Base-by-base conservation (phyloP, 2,888 invertebrate genomes). In the Oligia fasciuncula region DNA sequence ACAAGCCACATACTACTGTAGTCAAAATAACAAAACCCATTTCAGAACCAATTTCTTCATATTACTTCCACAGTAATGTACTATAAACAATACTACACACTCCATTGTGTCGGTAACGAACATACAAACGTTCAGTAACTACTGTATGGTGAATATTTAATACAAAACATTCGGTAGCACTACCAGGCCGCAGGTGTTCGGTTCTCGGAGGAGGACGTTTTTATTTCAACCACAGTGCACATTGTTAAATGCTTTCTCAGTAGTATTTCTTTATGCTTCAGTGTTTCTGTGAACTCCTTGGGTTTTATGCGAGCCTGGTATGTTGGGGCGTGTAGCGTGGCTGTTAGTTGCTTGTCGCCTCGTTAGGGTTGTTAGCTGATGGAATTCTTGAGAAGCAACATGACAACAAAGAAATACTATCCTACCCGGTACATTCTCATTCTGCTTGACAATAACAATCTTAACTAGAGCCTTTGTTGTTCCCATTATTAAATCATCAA, bases 81-180 rank as follows among this genome's bases (percentile, higher is more conserved):
- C 65, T 14, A 70, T 82, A 85, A 73, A 85, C 85, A 85, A 69
- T 62, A 80, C 17, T 40, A 65, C 29, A 73, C 51, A 72, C 73
- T 69, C 69, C 40, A 68, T 57, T 81, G 23, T 40, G 63, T 69
- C 71, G 13, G 29, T 72, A 72, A 72, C 74, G 68, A 84, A 81
- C 69, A 54, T 49, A 66, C 63, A 76, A 67, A 68, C 35, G 68
- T 71, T 63, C 77, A 60, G 63, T 67, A 17, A 60, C 70, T 29
- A 66, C 78, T 66, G 65, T 43, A 29, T 62, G 69, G 40, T 86
- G 86, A 83, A 84, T 83, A 84, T 84, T 84, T 86, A 86, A 83
- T 75, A 66, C 51, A 66, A 65, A 85, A 75, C 83, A 76, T 73
- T 85, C 29, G 62, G 85, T 43, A 60, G 57, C 63, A 51, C 83